Evolutionary conservation across 1,140 invertebrate genomes (phyloP).

Genomic region (Leptonema lineaticorne): DNA sequence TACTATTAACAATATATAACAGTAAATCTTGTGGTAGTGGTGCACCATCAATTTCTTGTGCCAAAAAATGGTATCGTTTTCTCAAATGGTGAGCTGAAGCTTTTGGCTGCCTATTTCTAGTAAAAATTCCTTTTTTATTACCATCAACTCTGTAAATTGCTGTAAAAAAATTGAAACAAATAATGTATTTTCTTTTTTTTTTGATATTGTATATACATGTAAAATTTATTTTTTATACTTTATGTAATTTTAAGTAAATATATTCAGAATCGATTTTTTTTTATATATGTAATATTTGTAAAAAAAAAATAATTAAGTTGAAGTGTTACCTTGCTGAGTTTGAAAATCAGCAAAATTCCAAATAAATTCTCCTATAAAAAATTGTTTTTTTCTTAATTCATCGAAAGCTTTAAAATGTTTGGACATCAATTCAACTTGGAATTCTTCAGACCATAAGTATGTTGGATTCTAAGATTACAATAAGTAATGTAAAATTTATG

Average conservation of each 20-base stretch:
- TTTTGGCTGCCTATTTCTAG: constrained; percentile 84
- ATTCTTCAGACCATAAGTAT: constrained; percentile 93
- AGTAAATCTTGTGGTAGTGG: constrained; percentile 10
- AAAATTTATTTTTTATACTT: too few species aligned
- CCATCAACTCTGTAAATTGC: constrained; percentile 75
- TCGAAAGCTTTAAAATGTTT: constrained; percentile 92
- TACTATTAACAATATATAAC: constrained; percentile 4
- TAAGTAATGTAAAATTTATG: neutral
- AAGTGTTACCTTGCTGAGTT: constrained; percentile 67
- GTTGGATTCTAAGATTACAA: constrained; percentile 67
- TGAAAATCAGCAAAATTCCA: constrained; percentile 96
- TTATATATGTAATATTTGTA: neutral
- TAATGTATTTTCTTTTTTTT: too few species aligned
- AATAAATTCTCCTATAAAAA: constrained; percentile 94
- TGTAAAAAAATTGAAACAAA: too few species aligned
- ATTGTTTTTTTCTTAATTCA: constrained; percentile 68
- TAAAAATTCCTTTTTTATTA: constrained; percentile 91
- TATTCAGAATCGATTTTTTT: neutral
- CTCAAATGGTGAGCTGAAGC: constrained; percentile 75
- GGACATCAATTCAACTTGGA: constrained; percentile 80
- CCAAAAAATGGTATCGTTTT: constrained; percentile 71
- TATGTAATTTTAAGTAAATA: constrained; percentile 1
- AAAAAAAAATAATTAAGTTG: neutral
- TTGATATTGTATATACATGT: too few species aligned
- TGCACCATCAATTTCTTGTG: constrained; percentile 59